Evolutionary conservation across 1,140 invertebrate genomes (phyloP), one percentile per base, ranked within the genome.

Genomic region (Drosophila melanica): DNA sequence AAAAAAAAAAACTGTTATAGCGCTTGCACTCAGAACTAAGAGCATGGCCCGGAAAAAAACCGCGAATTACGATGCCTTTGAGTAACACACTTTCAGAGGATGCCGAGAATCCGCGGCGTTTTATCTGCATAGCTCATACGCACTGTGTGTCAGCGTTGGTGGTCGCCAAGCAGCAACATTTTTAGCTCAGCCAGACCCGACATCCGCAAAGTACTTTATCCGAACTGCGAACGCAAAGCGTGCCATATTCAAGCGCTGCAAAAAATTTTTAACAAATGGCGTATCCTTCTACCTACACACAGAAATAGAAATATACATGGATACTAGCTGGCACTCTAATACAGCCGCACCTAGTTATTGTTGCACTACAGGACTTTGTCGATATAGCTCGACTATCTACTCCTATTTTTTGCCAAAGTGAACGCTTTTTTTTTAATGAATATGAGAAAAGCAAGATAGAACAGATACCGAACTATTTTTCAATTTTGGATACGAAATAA

Each of bases 61-160:
- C 41, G 78, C 79, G 53, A 82, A 57, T 82, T 80, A 80, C 64
- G 67, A 77, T 76, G 72, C 80, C 80, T 84, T 79, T 76, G 80
- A 82, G 80, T 76, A 84, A 85, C 66, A 65, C 66, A 76, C 72
- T 79, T 79, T 79, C 73, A 57, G 72, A 45, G 80, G 67, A 51
- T 47, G 33, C 45, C 57, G 53, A 41, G 47, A 42, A 72, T 59
- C 58, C 71, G 58, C 62, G 58, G 55, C 59, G 20, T 48, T 76
- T 80, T 84, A 84, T 85, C 77, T 80, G 63, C 81, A 86, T 85
- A 85, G 69, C 81, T 84, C 81, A 86, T 77, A 81, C 81, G 81
- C 81, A 85, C 73, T 74, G 77, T 74, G 60, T 39, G 64, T 37
- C 30, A 23, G 71, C 53, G 65, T 18, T 66, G 53, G 53, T 11